Percentiles rank a stretch among this genome's conserved stretches.
Evolutionary conservation across 1,140 invertebrate species (phyloP).

Genomic region (Panulirus ornatus): DNA sequence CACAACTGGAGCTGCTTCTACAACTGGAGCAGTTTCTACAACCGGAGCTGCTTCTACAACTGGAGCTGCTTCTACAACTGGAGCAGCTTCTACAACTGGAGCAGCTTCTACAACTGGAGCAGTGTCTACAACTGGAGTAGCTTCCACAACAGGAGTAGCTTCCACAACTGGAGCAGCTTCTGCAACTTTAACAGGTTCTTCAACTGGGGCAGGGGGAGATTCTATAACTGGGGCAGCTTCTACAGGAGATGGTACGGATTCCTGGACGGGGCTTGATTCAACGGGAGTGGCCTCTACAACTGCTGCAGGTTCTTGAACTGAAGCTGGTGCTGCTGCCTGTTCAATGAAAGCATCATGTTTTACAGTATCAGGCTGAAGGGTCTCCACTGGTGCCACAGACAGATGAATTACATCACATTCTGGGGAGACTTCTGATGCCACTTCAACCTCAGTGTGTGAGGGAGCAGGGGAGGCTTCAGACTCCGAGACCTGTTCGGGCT

Average conservation of each 20-base stretch:
- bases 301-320: background rate
- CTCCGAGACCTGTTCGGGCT: slow-evolving; percentile 72
- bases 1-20: slow-evolving; percentile 24
- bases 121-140: slow-evolving; percentile 22
- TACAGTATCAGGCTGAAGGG: slow-evolving; percentile 15
- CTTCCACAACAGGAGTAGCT: background rate
- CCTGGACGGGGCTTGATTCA: slow-evolving; percentile 44
- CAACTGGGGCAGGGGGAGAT: background rate
- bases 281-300: slow-evolving; percentile 2
- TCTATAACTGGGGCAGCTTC: slow-evolving; percentile 11
- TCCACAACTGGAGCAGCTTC: slow-evolving; percentile 20
- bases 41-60: slow-evolving; percentile 1
- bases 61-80: slow-evolving; percentile 24
- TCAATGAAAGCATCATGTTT: slow-evolving; percentile 59
- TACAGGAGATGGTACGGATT: slow-evolving; percentile 37
- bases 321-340: slow-evolving; percentile 52
- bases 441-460: slow-evolving; percentile 65
- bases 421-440: slow-evolving; percentile 58
- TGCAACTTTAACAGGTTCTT: background rate
- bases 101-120: slow-evolving; percentile 11
- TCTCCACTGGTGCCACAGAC: slow-evolving; percentile 46
- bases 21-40: slow-evolving; percentile 32
- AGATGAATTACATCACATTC: slow-evolving; percentile 35
- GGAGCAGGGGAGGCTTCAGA: slow-evolving; percentile 69
- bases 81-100: slow-evolving; percentile 22